Evolutionary conservation across 1,140 invertebrate genomes (phyloP).

Genomic region (Augochlora pura): DNA sequence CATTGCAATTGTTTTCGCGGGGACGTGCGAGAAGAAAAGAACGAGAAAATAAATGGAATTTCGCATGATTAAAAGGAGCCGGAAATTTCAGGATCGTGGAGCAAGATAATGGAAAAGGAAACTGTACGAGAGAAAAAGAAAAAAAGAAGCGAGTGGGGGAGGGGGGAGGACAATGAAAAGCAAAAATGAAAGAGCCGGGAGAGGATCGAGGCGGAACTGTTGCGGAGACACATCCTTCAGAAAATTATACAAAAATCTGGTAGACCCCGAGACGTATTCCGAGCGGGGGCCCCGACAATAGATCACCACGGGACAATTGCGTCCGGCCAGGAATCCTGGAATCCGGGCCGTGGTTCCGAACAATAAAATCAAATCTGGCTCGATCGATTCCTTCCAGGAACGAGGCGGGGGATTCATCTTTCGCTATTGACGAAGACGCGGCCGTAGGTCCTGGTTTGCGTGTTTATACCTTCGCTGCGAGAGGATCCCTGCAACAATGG

Average conservation of each 20-base stretch:
- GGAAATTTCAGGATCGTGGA: no score
- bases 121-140: no score
- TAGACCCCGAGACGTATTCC: background rate
- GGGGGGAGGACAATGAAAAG: background rate
- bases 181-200: background rate
- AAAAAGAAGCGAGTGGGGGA: no score
- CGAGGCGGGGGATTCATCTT: constrained; percentile 17
- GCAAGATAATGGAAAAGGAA: no score
- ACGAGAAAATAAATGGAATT: no score
- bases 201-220: background rate
- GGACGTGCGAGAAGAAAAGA: no score
- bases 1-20: no score
- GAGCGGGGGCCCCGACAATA: constrained; percentile 9
- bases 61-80: no score
- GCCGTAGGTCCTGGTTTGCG: constrained; percentile 1
- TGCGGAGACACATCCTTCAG: background rate
- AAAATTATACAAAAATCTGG: constrained; percentile 24
- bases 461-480: background rate
- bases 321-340: background rate
- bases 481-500: constrained; percentile 18
- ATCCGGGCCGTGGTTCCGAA: constrained; percentile 3
- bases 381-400: constrained; percentile 43
- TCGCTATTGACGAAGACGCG: constrained; percentile 6
- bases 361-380: constrained; percentile 32
- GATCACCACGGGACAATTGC: constrained; percentile 34